phyloP scores from a whole-genome alignment of 2,888 invertebrate species.

The Acrocera orbiculus region DNA sequence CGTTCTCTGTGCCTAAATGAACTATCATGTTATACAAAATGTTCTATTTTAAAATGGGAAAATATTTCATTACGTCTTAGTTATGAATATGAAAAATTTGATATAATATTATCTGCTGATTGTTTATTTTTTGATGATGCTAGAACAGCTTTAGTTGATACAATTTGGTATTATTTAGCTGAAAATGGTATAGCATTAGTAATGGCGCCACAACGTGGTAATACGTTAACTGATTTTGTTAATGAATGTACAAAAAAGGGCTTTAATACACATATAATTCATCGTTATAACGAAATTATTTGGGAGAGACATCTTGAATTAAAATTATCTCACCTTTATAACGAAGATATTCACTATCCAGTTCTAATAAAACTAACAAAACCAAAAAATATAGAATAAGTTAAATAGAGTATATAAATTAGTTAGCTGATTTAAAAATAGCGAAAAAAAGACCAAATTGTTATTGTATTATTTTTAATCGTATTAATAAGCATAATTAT shows the following conservation, averaged over 20 bases:
- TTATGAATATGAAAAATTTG: conserved; percentile 36
- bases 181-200: conserved; percentile 47
- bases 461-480: no score
- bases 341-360: conserved; percentile 54
- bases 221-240: conserved; percentile 50
- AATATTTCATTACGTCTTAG: conserved; percentile 19
- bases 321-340: conserved; percentile 39
- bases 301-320: conserved; percentile 49
- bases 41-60: conserved; percentile 40
- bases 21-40: conserved; percentile 36
- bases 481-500: no score
- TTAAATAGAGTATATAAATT: no score
- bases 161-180: conserved; percentile 44
- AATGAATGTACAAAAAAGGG: conserved; percentile 40
- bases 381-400: no score
- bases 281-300: conserved; percentile 44
- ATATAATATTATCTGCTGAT: conserved; percentile 59
- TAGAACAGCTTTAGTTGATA: conserved; percentile 45
- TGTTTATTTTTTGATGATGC: conserved; percentile 64
- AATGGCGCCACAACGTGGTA: conserved; percentile 59
- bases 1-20: conserved; percentile 47
- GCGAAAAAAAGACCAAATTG: no score
- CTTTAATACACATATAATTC: conserved; percentile 37
- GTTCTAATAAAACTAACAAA: conserved; percentile 41
- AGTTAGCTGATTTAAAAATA: no score